Base-by-base conservation (phyloP, 2,888 invertebrate genomes). In the Sinodicranocentrus sp. region DNA sequence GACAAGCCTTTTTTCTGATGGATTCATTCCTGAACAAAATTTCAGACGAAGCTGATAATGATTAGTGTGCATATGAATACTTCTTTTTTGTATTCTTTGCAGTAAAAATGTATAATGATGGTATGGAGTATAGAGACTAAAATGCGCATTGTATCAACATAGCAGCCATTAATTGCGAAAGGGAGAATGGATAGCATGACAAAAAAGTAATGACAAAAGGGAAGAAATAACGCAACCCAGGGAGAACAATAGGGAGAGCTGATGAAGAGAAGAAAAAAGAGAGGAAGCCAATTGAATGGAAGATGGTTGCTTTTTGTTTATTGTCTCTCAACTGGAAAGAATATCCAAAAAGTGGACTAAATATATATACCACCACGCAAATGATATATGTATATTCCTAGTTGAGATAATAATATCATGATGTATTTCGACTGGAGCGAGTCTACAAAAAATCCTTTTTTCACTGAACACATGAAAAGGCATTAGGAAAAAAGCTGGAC, bases 181-280 rank as follows among this genome's bases (percentile, higher is more conserved):
- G 39, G 39, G 65, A 39, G n/a, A 65, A 65, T 39, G 19, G 65
- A 65, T 33, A 65, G 17, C 57, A 57, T 15, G 43, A 43, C 44
- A 44, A 68, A 68, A 39, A 23, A 48, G 21, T 25, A 44, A 68
- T 44, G 21, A 48, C 13, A 48, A 68, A 23, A 48, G 23, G 68
- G 15, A 48, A 44, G 48, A 68, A 68, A 33, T 3, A 65, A 21
- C 3, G 43, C 26, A 65, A 21, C 3, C 19, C 26, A 61, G n/a
- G 10, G n/a, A 26, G 61, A 28, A 48, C 44, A 68, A 44, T 44
- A 68, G 44, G 25, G 44, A 65, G 23, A 43, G 68, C 39, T 48
- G 68, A 68, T 68, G 68, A 68, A 68, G 57, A n/a, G 48, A 48
- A 13, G 52, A n/a, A 13, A 57, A 57, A 23, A 57, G 57, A 57